Base-by-base conservation (phyloP, 2,113 vertebrate species). In the Psittacara wagleri region DNA sequence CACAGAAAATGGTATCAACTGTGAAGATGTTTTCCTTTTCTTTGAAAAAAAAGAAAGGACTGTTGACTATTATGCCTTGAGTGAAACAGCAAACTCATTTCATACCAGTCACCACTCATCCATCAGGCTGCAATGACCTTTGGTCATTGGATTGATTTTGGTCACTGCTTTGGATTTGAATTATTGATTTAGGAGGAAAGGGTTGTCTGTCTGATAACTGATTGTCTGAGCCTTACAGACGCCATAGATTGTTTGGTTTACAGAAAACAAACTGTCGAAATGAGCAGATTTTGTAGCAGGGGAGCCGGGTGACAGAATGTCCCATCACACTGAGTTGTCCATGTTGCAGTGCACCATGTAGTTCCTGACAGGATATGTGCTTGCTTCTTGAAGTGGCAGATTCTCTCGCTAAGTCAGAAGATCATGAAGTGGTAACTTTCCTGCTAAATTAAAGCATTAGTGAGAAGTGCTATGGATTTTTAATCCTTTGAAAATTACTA, bases 61-160 rank as follows among this genome's bases (percentile, higher is more conserved):
- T 61, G 27, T n/a, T 61, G 77, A 63, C 55, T 83, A 2, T 80
- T 64, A 48, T 24, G 61, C 48, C 59, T 81, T 35, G 43, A 73
- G 52, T 88, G 88, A 90, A 89, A 80, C 74, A 72, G 68, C 81
- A 85, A 44, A 64, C 67, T 94, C 93, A 87, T 93, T 94, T 96
- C 86, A 64, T 83, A 57, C 24, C 48, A 88, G 88, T 95, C 92
- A 94, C 74, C 66, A 72, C 0, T 0, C 72, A 95, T 89, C 81
- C 51, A 94, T 97, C 95, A 96, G 51, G 28, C 61, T 95, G 74
- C 86, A 64, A 12, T 90, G 81, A 96, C 83, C 92, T 94, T 86
- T 94, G 94, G 39, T 49, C 39, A 1, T 55, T 59, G 64, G 51
- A 94, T 94, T 96, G 92, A 96, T 95, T 96, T 96, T 94, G 92